Conservation (phyloP, 1,140 invertebrate genomes). For the Spodoptera litura region DNA sequence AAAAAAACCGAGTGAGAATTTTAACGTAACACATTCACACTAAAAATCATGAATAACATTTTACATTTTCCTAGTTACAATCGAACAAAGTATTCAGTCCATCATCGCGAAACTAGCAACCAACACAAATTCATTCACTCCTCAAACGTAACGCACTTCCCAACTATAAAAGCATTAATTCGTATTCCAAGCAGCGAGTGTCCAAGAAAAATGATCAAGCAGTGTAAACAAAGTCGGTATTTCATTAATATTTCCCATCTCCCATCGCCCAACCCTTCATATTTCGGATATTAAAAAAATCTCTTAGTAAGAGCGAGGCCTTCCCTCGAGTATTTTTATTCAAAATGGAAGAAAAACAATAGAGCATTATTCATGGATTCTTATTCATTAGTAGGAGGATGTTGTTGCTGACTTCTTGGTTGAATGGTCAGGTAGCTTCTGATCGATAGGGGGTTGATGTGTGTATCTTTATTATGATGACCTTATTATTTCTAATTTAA, state of each 20-base stretch:
- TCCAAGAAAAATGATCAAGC: slow-evolving; percentile 14
- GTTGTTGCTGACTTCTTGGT: slow-evolving; percentile 26
- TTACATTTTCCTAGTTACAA: too few species aligned
- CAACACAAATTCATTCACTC: too few species aligned
- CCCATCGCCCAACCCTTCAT: slow-evolving; percentile 16
- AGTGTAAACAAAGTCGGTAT: slow-evolving; percentile 21
- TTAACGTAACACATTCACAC: too few species aligned
- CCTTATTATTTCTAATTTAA: too few species aligned
- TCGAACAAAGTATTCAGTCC: too few species aligned
- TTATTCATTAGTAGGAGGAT: slow-evolving; percentile 56
- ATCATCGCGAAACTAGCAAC: too few species aligned
- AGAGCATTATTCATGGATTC: slow-evolving; percentile 52
- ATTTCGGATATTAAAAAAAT: slow-evolving; percentile 42
- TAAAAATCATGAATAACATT: too few species aligned
- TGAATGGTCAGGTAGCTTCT: background rate
- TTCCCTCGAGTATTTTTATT: slow-evolving; percentile 37
- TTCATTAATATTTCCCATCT: slow-evolving; percentile 21
- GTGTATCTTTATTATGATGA: too few species aligned
- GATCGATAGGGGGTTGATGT: too few species aligned
- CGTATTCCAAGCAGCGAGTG: background rate
- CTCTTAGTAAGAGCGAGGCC: slow-evolving; percentile 15
- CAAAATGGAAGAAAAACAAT: slow-evolving; percentile 53
- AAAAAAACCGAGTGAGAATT: too few species aligned
- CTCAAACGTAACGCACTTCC: too few species aligned
- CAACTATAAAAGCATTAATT: background rate